phyloP scores from a whole-genome alignment of 2,888 invertebrate species.

The Alcis repandata region DNA sequence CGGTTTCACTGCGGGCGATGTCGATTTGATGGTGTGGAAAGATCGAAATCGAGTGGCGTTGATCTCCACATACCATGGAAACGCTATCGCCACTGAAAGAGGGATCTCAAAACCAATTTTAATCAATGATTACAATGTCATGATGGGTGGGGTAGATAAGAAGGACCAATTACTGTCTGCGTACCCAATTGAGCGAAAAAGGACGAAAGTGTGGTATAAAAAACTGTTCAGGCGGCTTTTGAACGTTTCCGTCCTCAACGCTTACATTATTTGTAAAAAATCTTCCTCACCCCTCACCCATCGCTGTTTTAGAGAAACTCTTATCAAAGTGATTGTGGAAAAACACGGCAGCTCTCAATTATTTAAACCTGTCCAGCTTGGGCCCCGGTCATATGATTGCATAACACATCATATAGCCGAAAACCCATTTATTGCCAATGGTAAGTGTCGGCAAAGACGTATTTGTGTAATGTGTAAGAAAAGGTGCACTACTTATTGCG shows the following conservation, averaged over 20 bases:
- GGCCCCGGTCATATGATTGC: background rate
- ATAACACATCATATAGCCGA: background rate
- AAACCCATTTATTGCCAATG: background rate
- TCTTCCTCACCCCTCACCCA: conserved; percentile 13
- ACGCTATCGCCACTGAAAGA: background rate
- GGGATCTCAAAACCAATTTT: conserved; percentile 24
- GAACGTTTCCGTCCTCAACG: conserved; percentile 38
- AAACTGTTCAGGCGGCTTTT: conserved; percentile 44
- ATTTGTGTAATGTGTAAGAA: background rate
- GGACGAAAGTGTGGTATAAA: conserved; percentile 49
- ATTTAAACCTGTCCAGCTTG: background rate
- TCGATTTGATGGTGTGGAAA: conserved; percentile 37
- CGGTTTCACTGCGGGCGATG: conserved; percentile 32
- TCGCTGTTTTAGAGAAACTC: conserved; percentile 11
- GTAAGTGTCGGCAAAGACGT: background rate
- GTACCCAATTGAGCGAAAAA: conserved; percentile 49
- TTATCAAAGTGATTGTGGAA: background rate
- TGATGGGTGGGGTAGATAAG: too few species aligned
- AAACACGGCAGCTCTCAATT: background rate
- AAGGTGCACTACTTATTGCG: background rate
- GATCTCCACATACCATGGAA: conserved; percentile 43
- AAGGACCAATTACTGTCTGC: conserved; percentile 47
- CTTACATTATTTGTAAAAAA: conserved; percentile 36
- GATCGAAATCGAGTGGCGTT: conserved; percentile 30
- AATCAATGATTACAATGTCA: conserved; percentile 42